Evolutionary conservation across 2,113 vertebrate genomes (phyloP).

Genomic region (Zeus faber): DNA sequence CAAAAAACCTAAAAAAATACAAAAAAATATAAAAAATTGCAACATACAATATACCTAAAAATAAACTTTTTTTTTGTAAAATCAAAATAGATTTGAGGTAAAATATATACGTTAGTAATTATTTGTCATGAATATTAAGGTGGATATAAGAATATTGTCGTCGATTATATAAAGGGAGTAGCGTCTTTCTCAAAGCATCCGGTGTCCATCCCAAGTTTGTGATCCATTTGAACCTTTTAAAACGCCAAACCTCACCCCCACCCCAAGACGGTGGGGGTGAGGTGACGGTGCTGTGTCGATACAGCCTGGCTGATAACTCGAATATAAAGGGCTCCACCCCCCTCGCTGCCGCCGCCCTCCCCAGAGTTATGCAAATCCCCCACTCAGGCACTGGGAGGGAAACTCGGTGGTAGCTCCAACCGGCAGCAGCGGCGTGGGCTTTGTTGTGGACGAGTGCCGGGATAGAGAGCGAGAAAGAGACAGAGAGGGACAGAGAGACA

Average conservation of each 20-base stretch:
- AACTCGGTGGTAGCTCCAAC: slow-evolving; percentile 37
- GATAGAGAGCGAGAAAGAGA: slow-evolving; percentile 19
- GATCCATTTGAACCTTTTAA: slow-evolving; percentile 75
- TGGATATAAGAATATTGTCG: too few relatives aligned
- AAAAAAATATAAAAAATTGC: too few relatives aligned
- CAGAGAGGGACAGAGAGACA: not conserved
- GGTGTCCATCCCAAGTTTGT: slow-evolving; percentile 65
- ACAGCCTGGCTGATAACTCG: slow-evolving; percentile 64
- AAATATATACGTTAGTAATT: too few relatives aligned
- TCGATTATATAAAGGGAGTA: too few relatives aligned
- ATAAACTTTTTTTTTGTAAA: too few relatives aligned
- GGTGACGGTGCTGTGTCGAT: slow-evolving; percentile 71
- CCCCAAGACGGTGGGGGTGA: slow-evolving; percentile 72
- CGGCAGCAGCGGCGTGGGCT: slow-evolving; percentile 53
- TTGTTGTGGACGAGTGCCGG: slow-evolving; percentile 65
- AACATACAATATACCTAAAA: too few relatives aligned
- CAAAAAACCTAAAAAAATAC: too few relatives aligned
- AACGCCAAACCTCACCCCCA: slow-evolving; percentile 31
- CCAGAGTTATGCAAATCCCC: slow-evolving; percentile 54
- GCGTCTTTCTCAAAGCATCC: too few relatives aligned
- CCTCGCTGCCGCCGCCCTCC: slow-evolving; percentile 37
- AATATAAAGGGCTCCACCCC: slow-evolving; percentile 57
- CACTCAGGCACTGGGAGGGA: slow-evolving; percentile 62
- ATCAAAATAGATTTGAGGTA: too few relatives aligned
- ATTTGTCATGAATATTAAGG: too few relatives aligned